Conservation (phyloP, 1,140 invertebrate species). For the Drosophila punjabiensis region DNA sequence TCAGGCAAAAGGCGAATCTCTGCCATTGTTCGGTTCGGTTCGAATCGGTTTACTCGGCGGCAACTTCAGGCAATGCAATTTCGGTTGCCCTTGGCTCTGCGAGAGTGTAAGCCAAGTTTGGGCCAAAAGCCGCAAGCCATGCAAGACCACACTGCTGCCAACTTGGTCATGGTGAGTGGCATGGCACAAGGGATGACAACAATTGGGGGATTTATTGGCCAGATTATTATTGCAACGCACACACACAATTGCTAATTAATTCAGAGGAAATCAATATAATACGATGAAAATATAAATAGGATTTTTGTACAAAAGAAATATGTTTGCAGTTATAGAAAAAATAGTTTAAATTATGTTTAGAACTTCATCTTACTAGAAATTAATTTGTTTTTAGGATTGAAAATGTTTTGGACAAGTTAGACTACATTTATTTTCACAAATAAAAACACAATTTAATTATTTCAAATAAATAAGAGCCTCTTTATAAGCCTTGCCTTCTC, state of each 20-base stretch:
- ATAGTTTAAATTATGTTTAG: background rate
- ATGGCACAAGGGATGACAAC: slow-evolving; percentile 37
- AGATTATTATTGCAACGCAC: slow-evolving; percentile 44
- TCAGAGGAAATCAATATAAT: slow-evolving; percentile 14
- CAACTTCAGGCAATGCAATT: slow-evolving; percentile 46
- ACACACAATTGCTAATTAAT: slow-evolving; percentile 26
- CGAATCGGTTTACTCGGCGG: slow-evolving; percentile 11
- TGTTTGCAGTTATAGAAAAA: background rate
- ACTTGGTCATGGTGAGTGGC: slow-evolving; percentile 54
- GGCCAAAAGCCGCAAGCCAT: slow-evolving; percentile 21
- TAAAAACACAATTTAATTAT: background rate
- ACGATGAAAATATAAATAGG: background rate
- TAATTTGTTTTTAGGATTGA: background rate
- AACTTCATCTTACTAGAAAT: background rate
- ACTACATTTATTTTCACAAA: too few species aligned
- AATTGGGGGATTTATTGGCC: slow-evolving; percentile 26
- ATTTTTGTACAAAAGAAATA: background rate
- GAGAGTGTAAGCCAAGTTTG: slow-evolving; percentile 33
- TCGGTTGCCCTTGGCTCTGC: slow-evolving; percentile 42
- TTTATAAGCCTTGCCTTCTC: background rate
- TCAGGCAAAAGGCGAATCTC: slow-evolving; percentile 41
- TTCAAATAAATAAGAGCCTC: background rate
- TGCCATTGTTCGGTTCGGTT: slow-evolving; percentile 49
- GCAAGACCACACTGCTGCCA: slow-evolving; percentile 30
- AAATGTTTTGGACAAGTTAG: background rate